Evolutionary conservation across 2,888 invertebrate species (phyloP).

Genomic region (Mesorhabditis spiculigera): DNA sequence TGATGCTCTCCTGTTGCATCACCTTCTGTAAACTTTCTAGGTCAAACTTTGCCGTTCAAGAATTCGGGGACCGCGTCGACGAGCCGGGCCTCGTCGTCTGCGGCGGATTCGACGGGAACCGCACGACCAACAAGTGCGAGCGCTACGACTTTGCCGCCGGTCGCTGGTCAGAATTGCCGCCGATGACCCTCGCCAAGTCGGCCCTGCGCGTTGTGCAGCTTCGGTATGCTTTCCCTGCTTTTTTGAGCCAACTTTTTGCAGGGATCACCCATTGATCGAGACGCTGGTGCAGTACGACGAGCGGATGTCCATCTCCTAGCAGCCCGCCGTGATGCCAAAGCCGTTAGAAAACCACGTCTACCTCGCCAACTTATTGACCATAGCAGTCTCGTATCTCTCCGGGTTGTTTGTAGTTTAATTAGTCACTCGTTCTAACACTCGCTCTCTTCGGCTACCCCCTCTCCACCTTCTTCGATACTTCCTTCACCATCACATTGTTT

Average conservation of each 20-base stretch:
- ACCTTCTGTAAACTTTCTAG: background rate
- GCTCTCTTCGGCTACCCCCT: too few species aligned
- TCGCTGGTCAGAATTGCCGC: background rate
- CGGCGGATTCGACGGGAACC: background rate
- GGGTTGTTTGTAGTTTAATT: too few species aligned
- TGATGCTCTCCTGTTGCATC: too few species aligned
- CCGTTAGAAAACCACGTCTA: too few species aligned
- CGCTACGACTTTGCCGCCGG: background rate
- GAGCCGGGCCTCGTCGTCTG: background rate
- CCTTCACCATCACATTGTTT: too few species aligned
- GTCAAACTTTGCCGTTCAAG: constrained; percentile 1
- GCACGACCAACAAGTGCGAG: constrained; percentile 3
- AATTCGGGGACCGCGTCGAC: background rate
- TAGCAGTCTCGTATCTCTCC: too few species aligned
- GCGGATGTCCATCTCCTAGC: too few species aligned
- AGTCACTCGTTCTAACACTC: too few species aligned
- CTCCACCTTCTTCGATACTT: too few species aligned
- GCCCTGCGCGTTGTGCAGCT: background rate
- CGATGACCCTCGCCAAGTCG: background rate
- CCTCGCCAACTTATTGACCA: too few species aligned
- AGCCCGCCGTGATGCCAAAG: too few species aligned
- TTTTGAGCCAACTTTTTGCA: background rate
- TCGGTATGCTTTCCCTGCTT: background rate
- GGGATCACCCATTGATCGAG: background rate
- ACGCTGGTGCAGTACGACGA: background rate